Percentiles rank a stretch among this genome's conserved stretches.
These are phyloP conservation scores for Neolamprologus kungweensis DNA, from an alignment of 2,113 vertebrate genomes.

Conservation along the genomic window DNA sequence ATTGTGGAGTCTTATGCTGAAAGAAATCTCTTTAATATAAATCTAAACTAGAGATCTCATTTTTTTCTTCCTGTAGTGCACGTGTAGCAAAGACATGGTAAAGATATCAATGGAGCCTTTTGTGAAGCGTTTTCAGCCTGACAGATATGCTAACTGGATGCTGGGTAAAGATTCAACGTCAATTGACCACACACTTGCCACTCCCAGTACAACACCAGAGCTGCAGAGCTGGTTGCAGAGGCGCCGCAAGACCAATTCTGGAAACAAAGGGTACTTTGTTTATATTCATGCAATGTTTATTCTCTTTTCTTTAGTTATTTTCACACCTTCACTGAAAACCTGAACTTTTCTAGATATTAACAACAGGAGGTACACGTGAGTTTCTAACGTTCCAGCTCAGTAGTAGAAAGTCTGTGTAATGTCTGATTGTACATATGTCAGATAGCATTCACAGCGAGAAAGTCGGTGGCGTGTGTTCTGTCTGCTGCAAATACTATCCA, in stretches of 20 bases:
- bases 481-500: background rate
- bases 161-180: conserved; percentile 85
- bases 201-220: conserved; percentile 85
- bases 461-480: background rate
- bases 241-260: conserved; percentile 67
- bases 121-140: conserved; percentile 93
- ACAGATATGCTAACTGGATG: conserved; percentile 89
- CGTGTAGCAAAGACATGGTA: conserved; percentile 94
- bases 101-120: conserved; percentile 98
- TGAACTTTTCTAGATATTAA: background rate
- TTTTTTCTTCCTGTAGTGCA: conserved; percentile 73
- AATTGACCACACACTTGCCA: conserved; percentile 88
- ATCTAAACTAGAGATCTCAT: background rate
- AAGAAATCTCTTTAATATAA: background rate
- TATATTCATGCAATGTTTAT: background rate
- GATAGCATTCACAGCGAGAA: background rate
- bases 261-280: conserved; percentile 69
- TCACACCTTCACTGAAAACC: background rate
- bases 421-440: background rate
- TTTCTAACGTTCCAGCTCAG: background rate
- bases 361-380: background rate
- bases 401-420: background rate
- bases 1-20: background rate
- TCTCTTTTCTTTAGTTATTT: background rate
- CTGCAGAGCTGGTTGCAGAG: conserved; percentile 83